Base-by-base conservation (phyloP, 2,888 invertebrate species). In the Nipponacmea schrenckii region DNA sequence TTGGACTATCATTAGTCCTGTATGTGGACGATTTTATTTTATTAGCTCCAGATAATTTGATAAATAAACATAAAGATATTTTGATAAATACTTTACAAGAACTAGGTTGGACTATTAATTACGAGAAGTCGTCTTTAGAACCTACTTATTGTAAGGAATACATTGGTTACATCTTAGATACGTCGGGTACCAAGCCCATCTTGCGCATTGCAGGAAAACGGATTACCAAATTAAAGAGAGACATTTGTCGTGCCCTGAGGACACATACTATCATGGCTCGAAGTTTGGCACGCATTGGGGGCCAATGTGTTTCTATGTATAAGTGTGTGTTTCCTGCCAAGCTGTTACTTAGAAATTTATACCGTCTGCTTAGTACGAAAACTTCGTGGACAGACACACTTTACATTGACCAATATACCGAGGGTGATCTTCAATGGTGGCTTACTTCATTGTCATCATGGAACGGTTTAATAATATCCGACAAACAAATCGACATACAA, bases 301-400 rank as follows among this genome's bases (percentile, higher is more conserved):
- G 69, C 10, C 69, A 69, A n/a, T 69, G 69, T 64, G 39, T 69
- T 17, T 64, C 64, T 31, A 69, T 69, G 69, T 69, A 62, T 31
- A 62, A 64, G 12, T 62, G 63, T 15, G 39, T 69, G 7, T 64
- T 69, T 63, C 69, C 64, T 7, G 64, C 27, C 8, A 69, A 64
- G 63, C 17, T 69, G 24, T 46, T 62, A 24, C 20, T 69, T 20
- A 27, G 69, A 45, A 69, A 69, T 48, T 62, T 64, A 31, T 69
- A 69, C 27, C 4, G 64, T 26, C 26, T 69, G 46, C 48, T 69
- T n/a, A 20, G 31, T 31, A 31, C 63, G 12, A 69, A 69, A 64
- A 27, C 27, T n/a, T 69, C 69, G 15, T 69, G 64, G 69, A 44
- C 46, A 27, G 64, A 69, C 46, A 62, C 14, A 46, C 64, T 69